These are phyloP conservation scores for Sycophila sp. DNA, from an alignment of 1,140 invertebrate species.

Conservation along the genomic window DNA sequence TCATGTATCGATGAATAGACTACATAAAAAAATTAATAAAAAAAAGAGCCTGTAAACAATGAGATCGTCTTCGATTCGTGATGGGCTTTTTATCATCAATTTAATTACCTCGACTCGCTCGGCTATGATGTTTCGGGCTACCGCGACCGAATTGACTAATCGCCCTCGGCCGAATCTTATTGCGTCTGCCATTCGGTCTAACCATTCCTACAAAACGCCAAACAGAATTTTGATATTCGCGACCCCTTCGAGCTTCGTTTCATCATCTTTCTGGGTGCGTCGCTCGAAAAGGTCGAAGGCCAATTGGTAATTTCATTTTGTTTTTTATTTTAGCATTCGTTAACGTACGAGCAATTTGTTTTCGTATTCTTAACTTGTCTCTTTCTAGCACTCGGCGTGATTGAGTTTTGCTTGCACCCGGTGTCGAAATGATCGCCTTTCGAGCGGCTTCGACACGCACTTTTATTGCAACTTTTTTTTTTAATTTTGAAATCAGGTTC, in stretches of 20 bases:
- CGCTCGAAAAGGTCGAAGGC: conserved; percentile 1
- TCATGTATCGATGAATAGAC: not conserved
- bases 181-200: conserved; percentile 55
- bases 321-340: conserved; percentile 8
- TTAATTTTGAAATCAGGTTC: no score
- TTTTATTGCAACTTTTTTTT: no score
- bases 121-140: conserved; percentile 59
- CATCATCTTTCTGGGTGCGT: not conserved
- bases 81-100: no score
- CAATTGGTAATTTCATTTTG: conserved; percentile 32
- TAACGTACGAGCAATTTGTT: not conserved
- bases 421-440: no score
- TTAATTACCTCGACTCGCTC: conserved; percentile 59
- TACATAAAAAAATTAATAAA: not conserved
- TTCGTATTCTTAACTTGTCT: not conserved
- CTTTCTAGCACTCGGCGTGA: no score
- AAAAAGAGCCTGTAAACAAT: no score
- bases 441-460: no score
- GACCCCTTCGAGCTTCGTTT: not conserved
- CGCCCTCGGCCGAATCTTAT: conserved; percentile 60
- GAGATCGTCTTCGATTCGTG: no score
- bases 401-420: no score
- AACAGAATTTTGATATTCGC: conserved; percentile 47
- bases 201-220: conserved; percentile 59
- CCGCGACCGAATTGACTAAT: conserved; percentile 59